Percentiles rank a stretch among this genome's conserved stretches.
phyloP scores from a whole-genome alignment of 2,113 vertebrate genomes.

The Phrynosoma blainvillii region DNA sequence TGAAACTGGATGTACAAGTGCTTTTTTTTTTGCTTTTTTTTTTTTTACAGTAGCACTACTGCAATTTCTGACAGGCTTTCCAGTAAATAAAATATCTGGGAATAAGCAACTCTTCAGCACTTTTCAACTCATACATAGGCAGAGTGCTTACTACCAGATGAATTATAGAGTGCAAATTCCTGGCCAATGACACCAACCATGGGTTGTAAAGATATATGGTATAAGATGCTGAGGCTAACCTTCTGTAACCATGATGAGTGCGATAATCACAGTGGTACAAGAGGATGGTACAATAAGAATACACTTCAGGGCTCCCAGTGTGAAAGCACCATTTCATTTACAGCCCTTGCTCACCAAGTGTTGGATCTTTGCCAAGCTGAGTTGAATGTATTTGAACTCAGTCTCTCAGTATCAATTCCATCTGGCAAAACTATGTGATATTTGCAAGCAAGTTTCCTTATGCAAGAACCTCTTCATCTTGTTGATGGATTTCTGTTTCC shows the following conservation, averaged over 20 bases:
- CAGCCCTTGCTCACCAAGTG: constrained; percentile 12
- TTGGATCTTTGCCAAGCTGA: background rate
- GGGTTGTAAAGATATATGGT: background rate
- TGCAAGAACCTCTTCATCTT: constrained; percentile 36
- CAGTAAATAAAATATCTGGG: background rate
- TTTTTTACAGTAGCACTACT: background rate
- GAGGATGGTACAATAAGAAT: background rate
- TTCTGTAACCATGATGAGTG: background rate
- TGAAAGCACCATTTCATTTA: background rate
- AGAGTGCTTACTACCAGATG: too few relatives aligned
- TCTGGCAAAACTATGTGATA: constrained; percentile 41
- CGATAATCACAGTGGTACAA: background rate
- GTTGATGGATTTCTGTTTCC: constrained; percentile 43
- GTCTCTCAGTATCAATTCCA: constrained; percentile 32
- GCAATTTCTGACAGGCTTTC: background rate
- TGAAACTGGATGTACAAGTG: background rate
- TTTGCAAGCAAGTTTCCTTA: constrained; percentile 31
- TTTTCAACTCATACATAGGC: background rate
- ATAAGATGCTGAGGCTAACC: background rate
- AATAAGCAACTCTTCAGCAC: too few relatives aligned
- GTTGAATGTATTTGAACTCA: constrained; percentile 28
- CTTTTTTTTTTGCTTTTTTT: background rate
- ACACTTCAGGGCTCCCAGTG: constrained; percentile 53
- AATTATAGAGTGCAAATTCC: too few relatives aligned
- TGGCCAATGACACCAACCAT: background rate